Evolutionary conservation across 2,113 vertebrate species (phyloP), one percentile per base, ranked within the genome.

Genomic region (Solenodon paradoxus): DNA sequence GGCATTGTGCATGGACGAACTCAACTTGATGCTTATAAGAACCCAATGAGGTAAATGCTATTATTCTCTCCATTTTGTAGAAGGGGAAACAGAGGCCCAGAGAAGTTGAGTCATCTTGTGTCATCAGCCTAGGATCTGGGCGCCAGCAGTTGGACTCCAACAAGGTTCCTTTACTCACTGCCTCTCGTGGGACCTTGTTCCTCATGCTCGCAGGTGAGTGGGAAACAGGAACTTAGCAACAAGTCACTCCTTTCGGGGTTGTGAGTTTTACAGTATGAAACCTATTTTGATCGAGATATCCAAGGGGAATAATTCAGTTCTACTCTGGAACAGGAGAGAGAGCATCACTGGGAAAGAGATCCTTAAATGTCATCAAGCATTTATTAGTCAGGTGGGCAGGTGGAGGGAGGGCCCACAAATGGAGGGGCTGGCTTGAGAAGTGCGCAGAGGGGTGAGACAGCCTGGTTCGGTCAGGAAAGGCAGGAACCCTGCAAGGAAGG

Each of bases 71-170:
- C 72, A 55, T 61, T 92, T 71, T 63, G 26, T 45, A 79, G 35
- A 83, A 69, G 51, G 20, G 7, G 30, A 90, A 88, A 84, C 30
- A 35, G 87, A 96, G 68, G 64, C 30, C n/a, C 28, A 11, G 12
- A 59, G 35, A 30, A 11, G 3, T 59, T 61, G 26, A 24, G 26
- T 42, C 35, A 49, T 16, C 24, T 61, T 72, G 26, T 38, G 42
- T 53, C 24, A 30, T 2, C 1, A 45, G 77, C 1, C 55, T 35
- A n/a, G 24, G 28, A 80, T 11, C 47, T 69, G 28, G 51, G 49
- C 59, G 11, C 35, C 10, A 24, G 7, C 10, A 3, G 8, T 10
- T 15, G 55, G 38, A 7, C 22, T 49, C 35, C 42, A 28, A 28
- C 16, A 20, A 0, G 2, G 1, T 38, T 38, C 26, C 55, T 66